Conservation (phyloP, 1,140 invertebrate genomes). For the Phymastichus coffea region DNA sequence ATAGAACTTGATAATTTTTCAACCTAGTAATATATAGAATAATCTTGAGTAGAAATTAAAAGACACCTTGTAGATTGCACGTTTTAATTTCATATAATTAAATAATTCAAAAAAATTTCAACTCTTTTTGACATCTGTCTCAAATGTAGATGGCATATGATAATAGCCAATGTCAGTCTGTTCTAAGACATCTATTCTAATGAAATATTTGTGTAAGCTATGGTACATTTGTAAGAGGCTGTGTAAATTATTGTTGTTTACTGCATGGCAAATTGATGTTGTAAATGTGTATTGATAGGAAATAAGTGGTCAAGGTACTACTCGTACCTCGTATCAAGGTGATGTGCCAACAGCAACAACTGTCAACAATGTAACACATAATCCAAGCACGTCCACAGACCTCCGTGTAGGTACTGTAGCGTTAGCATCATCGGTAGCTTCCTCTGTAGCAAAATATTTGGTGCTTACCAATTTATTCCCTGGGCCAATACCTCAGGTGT, state of each 20-base stretch:
- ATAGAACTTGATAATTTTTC: too few species aligned
- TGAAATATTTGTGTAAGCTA: too few species aligned
- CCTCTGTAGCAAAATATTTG: constrained; percentile 60
- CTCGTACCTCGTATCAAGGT: constrained; percentile 52
- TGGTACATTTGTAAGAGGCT: constrained; percentile 47
- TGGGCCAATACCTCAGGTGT: constrained; percentile 57
- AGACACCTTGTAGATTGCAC: constrained; percentile 10
- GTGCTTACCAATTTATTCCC: constrained; percentile 59
- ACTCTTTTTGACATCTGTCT: too few species aligned
- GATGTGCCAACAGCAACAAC: constrained; percentile 49
- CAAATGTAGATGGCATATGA: too few species aligned
- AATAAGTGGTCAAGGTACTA: constrained; percentile 54
- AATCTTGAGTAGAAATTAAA: too few species aligned
- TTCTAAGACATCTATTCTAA: too few species aligned
- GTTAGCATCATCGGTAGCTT: too few species aligned
- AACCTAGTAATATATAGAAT: too few species aligned
- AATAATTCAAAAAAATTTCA: too few species aligned
- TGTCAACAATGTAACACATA: constrained; percentile 52
- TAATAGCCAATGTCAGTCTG: too few species aligned
- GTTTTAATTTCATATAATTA: constrained; percentile 1
- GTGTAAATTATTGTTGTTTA: constrained; percentile 46
- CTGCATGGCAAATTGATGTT: constrained; percentile 55
- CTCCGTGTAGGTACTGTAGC: constrained; percentile 58
- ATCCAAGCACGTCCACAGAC: constrained; percentile 50
- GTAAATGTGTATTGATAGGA: constrained; percentile 57